phyloP scores from a whole-genome alignment of 2,888 invertebrate species.

The Hemithea aestivaria region DNA sequence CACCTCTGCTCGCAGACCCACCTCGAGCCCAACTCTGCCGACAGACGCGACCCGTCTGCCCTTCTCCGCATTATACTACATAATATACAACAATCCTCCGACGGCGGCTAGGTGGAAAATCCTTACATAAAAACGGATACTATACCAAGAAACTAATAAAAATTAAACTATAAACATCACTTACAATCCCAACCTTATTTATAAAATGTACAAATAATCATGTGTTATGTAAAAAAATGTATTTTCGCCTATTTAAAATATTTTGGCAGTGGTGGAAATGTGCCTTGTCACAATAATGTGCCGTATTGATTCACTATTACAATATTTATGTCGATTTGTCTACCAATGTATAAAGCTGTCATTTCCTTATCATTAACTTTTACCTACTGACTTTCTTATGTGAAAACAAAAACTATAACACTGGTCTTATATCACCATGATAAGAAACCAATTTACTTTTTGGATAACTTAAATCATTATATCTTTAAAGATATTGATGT shows the following conservation, averaged over 20 bases:
- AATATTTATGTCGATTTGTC: conserved; percentile 52
- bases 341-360: conserved; percentile 74
- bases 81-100: conserved; percentile 34
- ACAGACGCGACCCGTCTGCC: too few relatives aligned
- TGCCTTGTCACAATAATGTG: conserved; percentile 75
- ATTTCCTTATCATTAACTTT: conserved; percentile 64
- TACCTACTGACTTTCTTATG: conserved; percentile 74
- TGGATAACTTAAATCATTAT: conserved; percentile 65
- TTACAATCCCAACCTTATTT: conserved; percentile 71
- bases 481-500: conserved; percentile 71
- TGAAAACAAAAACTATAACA: conserved; percentile 60
- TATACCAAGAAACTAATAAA: conserved; percentile 67
- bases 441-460: conserved; percentile 62
- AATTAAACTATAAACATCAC: conserved; percentile 75
- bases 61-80: conserved; percentile 29
- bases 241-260: conserved; percentile 57
- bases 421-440: conserved; percentile 53
- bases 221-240: conserved; percentile 46
- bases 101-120: conserved; percentile 54
- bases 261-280: conserved; percentile 79
- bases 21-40: too few relatives aligned
- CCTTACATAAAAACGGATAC: conserved; percentile 61
- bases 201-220: conserved; percentile 70
- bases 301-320: conserved; percentile 43
- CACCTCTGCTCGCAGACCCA: conserved; percentile 6